phyloP scores from a whole-genome alignment of 2,888 invertebrate species.

The Andrena bicolor region DNA sequence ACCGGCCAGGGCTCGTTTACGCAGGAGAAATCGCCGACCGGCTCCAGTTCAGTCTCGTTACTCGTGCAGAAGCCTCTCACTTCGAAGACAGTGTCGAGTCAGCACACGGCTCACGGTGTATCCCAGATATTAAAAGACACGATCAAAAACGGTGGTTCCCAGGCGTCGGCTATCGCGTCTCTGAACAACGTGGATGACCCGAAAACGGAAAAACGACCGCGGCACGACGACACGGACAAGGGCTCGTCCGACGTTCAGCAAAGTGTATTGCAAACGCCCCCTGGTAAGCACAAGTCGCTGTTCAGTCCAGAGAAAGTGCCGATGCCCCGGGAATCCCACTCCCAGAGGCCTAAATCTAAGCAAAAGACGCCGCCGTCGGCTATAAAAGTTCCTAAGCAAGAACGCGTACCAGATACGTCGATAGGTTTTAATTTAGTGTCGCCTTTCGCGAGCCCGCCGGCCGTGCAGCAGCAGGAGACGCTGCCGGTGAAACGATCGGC shows the following conservation, averaged over 20 bases:
- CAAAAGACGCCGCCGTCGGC: conserved; percentile 86
- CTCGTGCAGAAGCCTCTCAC: conserved; percentile 53
- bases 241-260: conserved; percentile 65
- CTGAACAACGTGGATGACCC: conserved; percentile 78
- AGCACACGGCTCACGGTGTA: conserved; percentile 71
- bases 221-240: conserved; percentile 71
- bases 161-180: conserved; percentile 63
- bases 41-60: conserved; percentile 22
- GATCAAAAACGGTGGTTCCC: conserved; percentile 75
- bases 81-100: conserved; percentile 54
- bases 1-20: conserved; percentile 59
- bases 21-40: conserved; percentile 72
- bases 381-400: conserved; percentile 75
- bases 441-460: conserved; percentile 67
- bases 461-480: conserved; percentile 60
- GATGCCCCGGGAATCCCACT: conserved; percentile 84
- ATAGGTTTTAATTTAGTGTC: conserved; percentile 70
- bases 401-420: conserved; percentile 68
- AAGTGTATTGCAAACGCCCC: conserved; percentile 69
- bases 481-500: conserved; percentile 46
- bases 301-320: conserved; percentile 89
- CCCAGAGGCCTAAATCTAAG: conserved; percentile 83
- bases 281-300: conserved; percentile 85
- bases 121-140: conserved; percentile 73
- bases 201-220: conserved; percentile 81